A percentile compares a stretch with the other conserved stretches of the same genome.
Evolutionary conservation across 2,797 vertebrate species (phyloP).

Genomic region (Cossypha dichroa): DNA sequence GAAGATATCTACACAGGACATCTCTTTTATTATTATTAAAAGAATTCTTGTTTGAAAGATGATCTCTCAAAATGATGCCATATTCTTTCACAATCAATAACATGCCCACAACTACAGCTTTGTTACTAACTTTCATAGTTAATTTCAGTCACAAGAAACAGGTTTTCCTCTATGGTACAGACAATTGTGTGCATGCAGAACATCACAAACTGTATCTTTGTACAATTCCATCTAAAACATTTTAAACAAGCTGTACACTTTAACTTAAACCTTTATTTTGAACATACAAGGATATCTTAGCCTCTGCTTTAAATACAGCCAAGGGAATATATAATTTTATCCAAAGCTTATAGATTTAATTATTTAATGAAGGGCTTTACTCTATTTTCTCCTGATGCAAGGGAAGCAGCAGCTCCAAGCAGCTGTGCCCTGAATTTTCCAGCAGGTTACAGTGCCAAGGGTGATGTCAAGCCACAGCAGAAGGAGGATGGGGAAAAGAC

Average conservation of each 20-base stretch:
- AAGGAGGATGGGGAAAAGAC: not conserved
- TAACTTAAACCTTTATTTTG: not conserved
- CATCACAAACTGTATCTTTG: not conserved
- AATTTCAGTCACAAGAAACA: not conserved
- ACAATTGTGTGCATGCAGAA: not conserved
- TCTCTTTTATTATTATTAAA: not conserved
- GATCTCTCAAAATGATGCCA: not conserved
- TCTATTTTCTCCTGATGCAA: not conserved
- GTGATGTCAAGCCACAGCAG: not conserved
- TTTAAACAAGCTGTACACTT: not conserved
- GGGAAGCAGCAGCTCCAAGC: not conserved
- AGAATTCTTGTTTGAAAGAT: not conserved
- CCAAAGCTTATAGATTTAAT: not conserved
- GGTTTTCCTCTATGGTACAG: not conserved
- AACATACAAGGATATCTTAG: not conserved
- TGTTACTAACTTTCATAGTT: not conserved
- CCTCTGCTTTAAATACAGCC: not conserved
- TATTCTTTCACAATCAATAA: not conserved
- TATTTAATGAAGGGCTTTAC: not conserved
- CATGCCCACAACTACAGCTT: not conserved
- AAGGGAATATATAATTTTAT: not conserved
- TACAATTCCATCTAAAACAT: not conserved
- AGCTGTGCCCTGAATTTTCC: not conserved
- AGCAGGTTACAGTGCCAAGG: accelerated
- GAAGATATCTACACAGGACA: not conserved